phyloP scores from a whole-genome alignment of 2,113 vertebrate genomes.

The Theristicus caerulescens region DNA sequence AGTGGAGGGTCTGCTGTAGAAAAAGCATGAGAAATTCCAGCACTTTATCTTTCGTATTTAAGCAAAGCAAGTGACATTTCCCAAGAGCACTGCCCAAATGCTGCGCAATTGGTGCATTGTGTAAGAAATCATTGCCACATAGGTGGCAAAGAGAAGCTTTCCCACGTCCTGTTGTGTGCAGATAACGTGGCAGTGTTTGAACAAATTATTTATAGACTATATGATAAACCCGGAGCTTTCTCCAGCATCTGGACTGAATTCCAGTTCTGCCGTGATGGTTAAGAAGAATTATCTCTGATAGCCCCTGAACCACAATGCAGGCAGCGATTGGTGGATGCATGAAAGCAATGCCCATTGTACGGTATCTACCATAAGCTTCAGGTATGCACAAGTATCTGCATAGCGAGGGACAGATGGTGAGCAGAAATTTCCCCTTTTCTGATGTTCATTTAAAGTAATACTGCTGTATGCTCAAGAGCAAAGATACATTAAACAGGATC shows the following conservation, averaged over 20 bases:
- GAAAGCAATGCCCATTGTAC: neutral
- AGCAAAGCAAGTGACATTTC: neutral
- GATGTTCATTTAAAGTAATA: neutral
- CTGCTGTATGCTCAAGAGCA: neutral
- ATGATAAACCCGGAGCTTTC: neutral
- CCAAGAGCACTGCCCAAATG: neutral
- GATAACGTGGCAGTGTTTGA: neutral
- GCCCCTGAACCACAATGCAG: neutral
- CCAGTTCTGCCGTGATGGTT: neutral
- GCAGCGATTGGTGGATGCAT: neutral
- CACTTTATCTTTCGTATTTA: neutral
- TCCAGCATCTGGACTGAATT: neutral
- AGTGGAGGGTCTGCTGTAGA: neutral
- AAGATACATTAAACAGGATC: neutral
- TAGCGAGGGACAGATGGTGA: neutral
- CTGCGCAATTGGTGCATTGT: accelerated
- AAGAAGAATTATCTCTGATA: neutral
- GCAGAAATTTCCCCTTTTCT: neutral
- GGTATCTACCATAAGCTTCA: neutral
- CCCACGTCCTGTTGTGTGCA: neutral
- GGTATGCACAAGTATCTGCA: neutral
- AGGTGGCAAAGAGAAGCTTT: neutral
- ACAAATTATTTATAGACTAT: neutral
- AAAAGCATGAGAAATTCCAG: neutral
- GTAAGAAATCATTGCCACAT: neutral